phyloP scores from a whole-genome alignment of 2,888 invertebrate genomes.

The Hipparchia semele region DNA sequence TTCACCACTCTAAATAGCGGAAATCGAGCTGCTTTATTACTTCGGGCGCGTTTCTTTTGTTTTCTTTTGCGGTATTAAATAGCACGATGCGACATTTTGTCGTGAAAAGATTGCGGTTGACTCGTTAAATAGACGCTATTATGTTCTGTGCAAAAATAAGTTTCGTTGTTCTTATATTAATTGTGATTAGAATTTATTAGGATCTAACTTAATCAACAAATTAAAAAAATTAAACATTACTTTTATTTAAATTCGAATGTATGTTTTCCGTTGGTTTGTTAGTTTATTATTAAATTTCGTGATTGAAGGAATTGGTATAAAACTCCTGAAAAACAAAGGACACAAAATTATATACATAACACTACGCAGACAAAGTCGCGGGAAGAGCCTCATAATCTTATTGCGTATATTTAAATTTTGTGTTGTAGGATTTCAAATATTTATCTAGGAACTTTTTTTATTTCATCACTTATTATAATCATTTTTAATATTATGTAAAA shows the following conservation, averaged over 20 bases:
- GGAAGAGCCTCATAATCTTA: too few relatives aligned
- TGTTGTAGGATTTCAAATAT: too few relatives aligned
- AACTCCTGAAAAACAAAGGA: too few relatives aligned
- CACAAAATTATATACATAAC: too few relatives aligned
- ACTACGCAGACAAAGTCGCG: too few relatives aligned
- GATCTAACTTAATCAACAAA: background rate
- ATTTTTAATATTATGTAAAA: too few relatives aligned
- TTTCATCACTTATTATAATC: too few relatives aligned
- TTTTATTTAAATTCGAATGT: background rate
- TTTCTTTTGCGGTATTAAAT: constrained; percentile 70
- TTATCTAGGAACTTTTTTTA: too few relatives aligned
- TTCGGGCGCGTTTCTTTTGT: constrained; percentile 66
- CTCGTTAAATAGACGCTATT: constrained; percentile 41
- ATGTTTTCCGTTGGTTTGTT: too few relatives aligned
- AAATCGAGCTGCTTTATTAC: constrained; percentile 73
- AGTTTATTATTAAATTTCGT: too few relatives aligned
- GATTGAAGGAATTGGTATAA: too few relatives aligned
- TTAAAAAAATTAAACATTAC: background rate
- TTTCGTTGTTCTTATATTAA: constrained; percentile 7
- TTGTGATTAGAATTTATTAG: background rate
- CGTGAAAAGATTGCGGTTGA: constrained; percentile 56
- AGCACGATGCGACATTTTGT: constrained; percentile 64
- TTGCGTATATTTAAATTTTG: too few relatives aligned
- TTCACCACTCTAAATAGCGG: constrained; percentile 64
- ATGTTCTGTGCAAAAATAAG: constrained; percentile 32